A percentile compares a stretch with the other conserved stretches of the same genome.
Conservation (phyloP, 2,888 invertebrate species). For the Allacma fusca region DNA sequence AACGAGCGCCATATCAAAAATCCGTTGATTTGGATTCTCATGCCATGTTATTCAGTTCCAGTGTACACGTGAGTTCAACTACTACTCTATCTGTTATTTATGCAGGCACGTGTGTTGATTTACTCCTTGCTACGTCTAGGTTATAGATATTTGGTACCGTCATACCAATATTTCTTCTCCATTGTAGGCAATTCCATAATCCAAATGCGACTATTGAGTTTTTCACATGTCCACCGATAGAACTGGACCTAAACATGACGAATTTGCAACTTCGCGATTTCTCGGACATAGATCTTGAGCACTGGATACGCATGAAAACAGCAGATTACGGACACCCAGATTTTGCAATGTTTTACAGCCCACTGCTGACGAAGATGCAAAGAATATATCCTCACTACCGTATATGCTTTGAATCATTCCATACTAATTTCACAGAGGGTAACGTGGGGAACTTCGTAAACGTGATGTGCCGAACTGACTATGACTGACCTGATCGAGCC, state of each 20-base stretch:
- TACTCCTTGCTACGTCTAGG: no score
- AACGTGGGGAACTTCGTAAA: slow-evolving; percentile 45
- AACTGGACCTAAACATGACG: slow-evolving; percentile 42
- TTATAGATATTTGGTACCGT: no score
- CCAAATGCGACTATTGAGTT: slow-evolving; percentile 50
- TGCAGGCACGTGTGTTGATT: neutral
- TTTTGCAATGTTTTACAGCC: slow-evolving; percentile 48
- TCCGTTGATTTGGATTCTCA: slow-evolving; percentile 71
- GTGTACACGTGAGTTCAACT: slow-evolving; percentile 79
- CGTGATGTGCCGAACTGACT: slow-evolving; percentile 43
- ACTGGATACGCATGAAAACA: slow-evolving; percentile 44
- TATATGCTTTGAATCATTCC: slow-evolving; percentile 40
- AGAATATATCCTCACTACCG: slow-evolving; percentile 23
- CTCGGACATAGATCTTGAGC: slow-evolving; percentile 39
- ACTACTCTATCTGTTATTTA: neutral
- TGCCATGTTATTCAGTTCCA: slow-evolving; percentile 95
- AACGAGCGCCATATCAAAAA: slow-evolving; percentile 1
- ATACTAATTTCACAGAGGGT: slow-evolving; percentile 47
- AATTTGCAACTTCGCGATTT: slow-evolving; percentile 48
- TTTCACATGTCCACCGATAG: slow-evolving; percentile 56
- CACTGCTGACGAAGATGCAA: slow-evolving; percentile 19
- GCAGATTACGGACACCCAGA: slow-evolving; percentile 41
- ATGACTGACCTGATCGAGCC: neutral
- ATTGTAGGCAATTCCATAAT: slow-evolving; percentile 54
- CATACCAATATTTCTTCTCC: neutral